phyloP scores from a whole-genome alignment of 2,797 vertebrate genomes.

The Mormyrops boulengeri region DNA sequence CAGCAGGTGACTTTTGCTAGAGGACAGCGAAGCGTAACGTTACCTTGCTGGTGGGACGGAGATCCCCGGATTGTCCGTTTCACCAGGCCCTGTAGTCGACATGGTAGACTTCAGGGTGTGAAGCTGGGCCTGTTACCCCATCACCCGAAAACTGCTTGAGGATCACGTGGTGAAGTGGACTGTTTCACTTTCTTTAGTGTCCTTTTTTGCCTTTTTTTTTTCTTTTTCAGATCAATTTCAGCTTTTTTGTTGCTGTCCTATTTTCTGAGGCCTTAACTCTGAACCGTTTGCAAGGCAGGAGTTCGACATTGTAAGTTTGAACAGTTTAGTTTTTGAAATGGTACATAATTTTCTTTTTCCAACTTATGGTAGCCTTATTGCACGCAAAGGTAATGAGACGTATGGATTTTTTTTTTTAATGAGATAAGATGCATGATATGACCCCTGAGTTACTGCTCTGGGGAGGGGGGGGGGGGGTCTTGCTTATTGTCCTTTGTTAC shows the following conservation, averaged over 20 bases:
- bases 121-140: slow-evolving; percentile 41
- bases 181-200: slow-evolving; percentile 35
- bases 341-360: slow-evolving; percentile 62
- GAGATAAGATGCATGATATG: slow-evolving; percentile 51
- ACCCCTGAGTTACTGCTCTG: slow-evolving; percentile 43
- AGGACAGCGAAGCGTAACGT: slow-evolving; percentile 52
- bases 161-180: slow-evolving; percentile 60
- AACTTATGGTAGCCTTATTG: slow-evolving; percentile 64
- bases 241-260: slow-evolving; percentile 41
- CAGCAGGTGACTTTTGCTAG: slow-evolving; percentile 49
- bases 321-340: slow-evolving; percentile 58
- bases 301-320: slow-evolving; percentile 54
- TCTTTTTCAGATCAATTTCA: slow-evolving; percentile 52
- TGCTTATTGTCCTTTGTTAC: slow-evolving; percentile 52
- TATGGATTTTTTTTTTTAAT: slow-evolving; percentile 48
- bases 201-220: slow-evolving; percentile 38
- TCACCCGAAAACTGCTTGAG: slow-evolving; percentile 51
- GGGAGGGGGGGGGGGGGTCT: slow-evolving; percentile 33
- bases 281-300: slow-evolving; percentile 53
- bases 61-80: slow-evolving; percentile 57
- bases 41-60: slow-evolving; percentile 69
- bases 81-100: slow-evolving; percentile 53
- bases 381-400: slow-evolving; percentile 59
- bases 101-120: slow-evolving; percentile 29
- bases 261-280: slow-evolving; percentile 77